Evolutionary conservation across 1,140 invertebrate genomes (phyloP), one percentile per base, ranked within the genome.

Genomic region (Rhagoletis pomonella): DNA sequence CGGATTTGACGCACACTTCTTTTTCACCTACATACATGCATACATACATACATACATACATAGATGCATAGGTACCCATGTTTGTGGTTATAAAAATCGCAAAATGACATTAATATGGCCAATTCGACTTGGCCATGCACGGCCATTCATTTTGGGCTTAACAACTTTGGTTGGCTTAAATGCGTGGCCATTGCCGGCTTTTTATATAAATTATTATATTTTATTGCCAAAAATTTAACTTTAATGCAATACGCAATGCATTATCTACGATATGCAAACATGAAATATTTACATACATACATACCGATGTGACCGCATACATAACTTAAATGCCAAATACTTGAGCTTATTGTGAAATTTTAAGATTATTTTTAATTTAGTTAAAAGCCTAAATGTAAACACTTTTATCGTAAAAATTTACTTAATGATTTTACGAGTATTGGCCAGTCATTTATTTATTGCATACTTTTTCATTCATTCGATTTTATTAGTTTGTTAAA

Each of bases 171-270:
- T 55, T 55, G 73, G 47, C 47, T 81, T 81, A 19, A 81, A 81
- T 55, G 73, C 73, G 6, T 58, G n/a, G 47, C 47, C n/a, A 29
- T 55, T 81, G 73, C 7, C 73, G 73, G 73, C 73, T 50, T 55
- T 58, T 81, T 19, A 81, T 55, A 81, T 81, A 81, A 81, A 81
- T 81, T 81, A 81, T 55, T 81, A 81, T 81, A 81, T 81, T 81
- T 81, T 81, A 81, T 81, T 81, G 47, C 19, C 47, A 55, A 17
- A 50, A 17, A 44, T 14, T 73, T n/a, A 62, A 47, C 67, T 47
- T 14, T 73, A 55, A 7, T 55, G 50, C 50, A 55, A 55, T 55
- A 7, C 10, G 5, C 50, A 5, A 47, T 73, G 42, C 42, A 42
- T 55, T 55, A n/a, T n/a, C n/a, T n/a, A 7, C 5, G 50, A 47